Percentiles rank a stretch among this genome's conserved stretches.
phyloP scores from a whole-genome alignment of 2,797 vertebrate species.

The Leontocebus nigricollis region DNA sequence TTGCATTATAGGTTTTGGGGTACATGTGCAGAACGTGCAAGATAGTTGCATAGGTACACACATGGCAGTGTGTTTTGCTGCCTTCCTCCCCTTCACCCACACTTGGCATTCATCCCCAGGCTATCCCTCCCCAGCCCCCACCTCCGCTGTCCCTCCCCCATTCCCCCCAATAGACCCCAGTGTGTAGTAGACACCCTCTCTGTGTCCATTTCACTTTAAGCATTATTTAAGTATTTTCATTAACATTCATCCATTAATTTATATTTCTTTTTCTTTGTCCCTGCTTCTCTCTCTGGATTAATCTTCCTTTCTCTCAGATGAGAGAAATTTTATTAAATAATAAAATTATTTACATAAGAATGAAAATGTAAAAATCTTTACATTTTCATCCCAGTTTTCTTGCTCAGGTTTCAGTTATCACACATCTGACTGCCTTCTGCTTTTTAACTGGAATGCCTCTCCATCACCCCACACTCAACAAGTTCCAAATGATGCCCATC shows the following conservation, averaged over 20 bases:
- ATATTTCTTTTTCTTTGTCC: neutral
- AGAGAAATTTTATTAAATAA: no score
- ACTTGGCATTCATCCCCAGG: no score
- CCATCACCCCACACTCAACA: neutral
- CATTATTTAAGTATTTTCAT: neutral
- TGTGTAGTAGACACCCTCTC: no score
- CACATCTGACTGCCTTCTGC: neutral
- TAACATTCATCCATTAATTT: neutral
- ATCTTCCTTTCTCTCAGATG: neutral
- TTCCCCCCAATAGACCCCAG: no score
- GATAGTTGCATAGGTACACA: no score
- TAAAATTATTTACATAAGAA: no score
- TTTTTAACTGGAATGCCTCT: neutral
- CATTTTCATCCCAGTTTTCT: neutral
- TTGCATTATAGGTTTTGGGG: no score
- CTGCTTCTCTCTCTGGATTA: neutral
- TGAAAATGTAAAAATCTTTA: neutral
- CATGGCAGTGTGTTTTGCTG: no score
- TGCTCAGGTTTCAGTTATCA: neutral
- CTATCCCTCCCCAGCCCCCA: no score
- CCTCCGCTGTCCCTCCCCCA: no score
- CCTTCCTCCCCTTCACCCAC: no score
- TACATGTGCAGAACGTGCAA: no score
- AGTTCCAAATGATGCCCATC: slow-evolving; percentile 19
- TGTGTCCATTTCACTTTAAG: neutral